Percentiles rank a stretch among this genome's conserved stretches.
Evolutionary conservation across 2,888 invertebrate genomes (phyloP).

Genomic region (Lithophane leautieri): DNA sequence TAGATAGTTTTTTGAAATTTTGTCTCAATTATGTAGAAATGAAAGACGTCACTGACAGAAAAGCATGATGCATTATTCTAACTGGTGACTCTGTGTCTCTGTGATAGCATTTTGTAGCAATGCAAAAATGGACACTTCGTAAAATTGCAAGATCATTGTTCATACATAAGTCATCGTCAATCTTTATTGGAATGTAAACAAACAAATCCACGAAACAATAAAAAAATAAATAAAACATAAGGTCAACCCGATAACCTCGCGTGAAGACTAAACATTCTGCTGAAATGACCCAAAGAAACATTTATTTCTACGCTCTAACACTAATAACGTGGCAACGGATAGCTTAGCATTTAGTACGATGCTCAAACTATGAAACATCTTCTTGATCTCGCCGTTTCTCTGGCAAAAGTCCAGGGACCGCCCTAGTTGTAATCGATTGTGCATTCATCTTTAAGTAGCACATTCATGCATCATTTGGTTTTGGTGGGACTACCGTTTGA

Average conservation of each 20-base stretch:
- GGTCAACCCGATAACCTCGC: slow-evolving; percentile 21
- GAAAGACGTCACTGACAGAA: not conserved
- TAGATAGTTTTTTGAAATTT: not conserved
- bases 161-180: not conserved
- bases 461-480: slow-evolving; percentile 41
- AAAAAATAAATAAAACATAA: slow-evolving; percentile 9
- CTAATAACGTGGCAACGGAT: slow-evolving; percentile 7
- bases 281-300: slow-evolving; percentile 9
- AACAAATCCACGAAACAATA: slow-evolving; percentile 9
- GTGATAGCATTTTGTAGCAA: not conserved
- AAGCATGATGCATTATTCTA: not conserved
- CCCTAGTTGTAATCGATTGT: slow-evolving; percentile 38
- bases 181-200: slow-evolving; percentile 20
- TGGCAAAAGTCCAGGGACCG: slow-evolving; percentile 46
- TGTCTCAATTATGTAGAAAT: not conserved
- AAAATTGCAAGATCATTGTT: not conserved
- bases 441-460: slow-evolving; percentile 42
- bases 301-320: not conserved
- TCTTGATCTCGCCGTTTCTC: slow-evolving; percentile 41
- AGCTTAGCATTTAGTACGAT: slow-evolving; percentile 15
- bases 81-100: no score
- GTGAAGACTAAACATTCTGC: not conserved
- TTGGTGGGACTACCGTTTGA: not conserved
- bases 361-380: slow-evolving; percentile 28
- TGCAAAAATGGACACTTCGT: not conserved